These are phyloP conservation scores for Brachirus orientalis DNA, from an alignment of 2,113 vertebrate species.

Conservation along the genomic window DNA sequence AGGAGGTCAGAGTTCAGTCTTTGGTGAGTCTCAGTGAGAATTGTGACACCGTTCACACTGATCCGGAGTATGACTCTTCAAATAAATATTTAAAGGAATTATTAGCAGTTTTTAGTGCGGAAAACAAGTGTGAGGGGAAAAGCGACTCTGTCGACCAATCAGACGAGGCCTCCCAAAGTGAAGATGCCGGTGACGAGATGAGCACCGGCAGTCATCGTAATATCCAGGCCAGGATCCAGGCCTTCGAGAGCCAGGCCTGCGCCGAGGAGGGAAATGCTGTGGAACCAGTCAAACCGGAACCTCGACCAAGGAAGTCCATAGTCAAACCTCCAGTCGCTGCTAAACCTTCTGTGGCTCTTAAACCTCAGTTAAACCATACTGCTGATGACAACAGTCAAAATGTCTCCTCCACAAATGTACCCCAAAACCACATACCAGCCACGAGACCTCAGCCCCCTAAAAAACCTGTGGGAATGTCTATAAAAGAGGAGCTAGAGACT, in stretches of 20 bases:
- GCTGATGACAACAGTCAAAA: slow-evolving; percentile 34
- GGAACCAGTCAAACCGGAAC: slow-evolving; percentile 78
- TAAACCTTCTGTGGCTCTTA: slow-evolving; percentile 85
- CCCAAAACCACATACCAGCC: slow-evolving; percentile 70
- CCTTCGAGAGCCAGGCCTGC: slow-evolving; percentile 86
- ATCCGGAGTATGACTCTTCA: slow-evolving; percentile 30
- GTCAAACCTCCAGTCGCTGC: slow-evolving; percentile 79
- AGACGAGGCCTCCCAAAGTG: slow-evolving; percentile 23
- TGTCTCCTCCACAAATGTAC: slow-evolving; percentile 30
- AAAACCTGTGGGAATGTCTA: slow-evolving; percentile 65
- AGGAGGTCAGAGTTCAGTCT: slow-evolving; percentile 75
- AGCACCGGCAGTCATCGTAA: slow-evolving; percentile 83
- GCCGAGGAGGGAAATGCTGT: slow-evolving; percentile 59
- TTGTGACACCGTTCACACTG: slow-evolving; percentile 38
- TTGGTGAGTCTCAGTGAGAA: slow-evolving; percentile 63
- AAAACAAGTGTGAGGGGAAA: slow-evolving; percentile 55
- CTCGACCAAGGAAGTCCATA: slow-evolving; percentile 79
- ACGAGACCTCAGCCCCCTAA: slow-evolving; percentile 82
- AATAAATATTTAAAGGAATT: slow-evolving; percentile 73
- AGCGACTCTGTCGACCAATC: slow-evolving; percentile 1
- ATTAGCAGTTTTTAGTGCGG: slow-evolving; percentile 74
- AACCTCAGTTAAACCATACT: slow-evolving; percentile 62
- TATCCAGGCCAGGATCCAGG: slow-evolving; percentile 89
- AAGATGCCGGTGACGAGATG: slow-evolving; percentile 81
- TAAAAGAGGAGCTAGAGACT: slow-evolving; percentile 52